These are phyloP conservation scores for Stictocephala bisonia DNA, from an alignment of 2,888 invertebrate species.

Conservation along the genomic window DNA sequence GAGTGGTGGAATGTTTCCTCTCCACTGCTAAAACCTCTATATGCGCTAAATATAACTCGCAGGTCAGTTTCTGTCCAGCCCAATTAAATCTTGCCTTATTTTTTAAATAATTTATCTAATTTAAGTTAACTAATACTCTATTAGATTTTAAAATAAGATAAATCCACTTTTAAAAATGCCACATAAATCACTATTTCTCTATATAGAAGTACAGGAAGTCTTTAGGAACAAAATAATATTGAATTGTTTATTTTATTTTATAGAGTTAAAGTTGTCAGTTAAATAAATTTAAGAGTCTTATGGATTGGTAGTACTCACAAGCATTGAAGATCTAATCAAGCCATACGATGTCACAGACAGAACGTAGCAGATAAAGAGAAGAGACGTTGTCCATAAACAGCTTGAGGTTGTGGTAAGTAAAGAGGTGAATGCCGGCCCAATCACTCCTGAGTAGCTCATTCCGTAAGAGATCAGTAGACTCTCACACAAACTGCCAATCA, in stretches of 20 bases:
- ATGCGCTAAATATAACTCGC: too few species aligned
- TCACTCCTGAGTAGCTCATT: slow-evolving; percentile 74
- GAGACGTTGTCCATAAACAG: slow-evolving; percentile 80
- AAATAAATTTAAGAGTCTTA: background rate
- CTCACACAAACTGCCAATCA: slow-evolving; percentile 85
- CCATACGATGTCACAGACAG: slow-evolving; percentile 81
- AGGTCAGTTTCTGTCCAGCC: too few species aligned
- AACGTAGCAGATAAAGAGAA: slow-evolving; percentile 81
- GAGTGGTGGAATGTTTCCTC: too few species aligned
- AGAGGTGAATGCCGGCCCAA: slow-evolving; percentile 84
- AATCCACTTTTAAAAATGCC: background rate
- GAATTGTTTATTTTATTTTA: too few species aligned
- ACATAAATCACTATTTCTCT: background rate
- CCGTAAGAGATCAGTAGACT: slow-evolving; percentile 84
- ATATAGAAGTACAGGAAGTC: background rate
- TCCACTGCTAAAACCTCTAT: too few species aligned
- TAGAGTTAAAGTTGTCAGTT: background rate
- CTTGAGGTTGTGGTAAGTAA: slow-evolving; percentile 85
- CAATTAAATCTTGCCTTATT: too few species aligned
- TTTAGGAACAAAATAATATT: background rate
- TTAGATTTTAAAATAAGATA: slow-evolving; percentile 11
- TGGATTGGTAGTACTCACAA: slow-evolving; percentile 72
- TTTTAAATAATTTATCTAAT: too few species aligned
- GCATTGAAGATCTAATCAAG: slow-evolving; percentile 82
- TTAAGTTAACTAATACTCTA: too few species aligned